Conservation (phyloP, 2,888 invertebrate genomes). For the Zeuzera pyrina region DNA sequence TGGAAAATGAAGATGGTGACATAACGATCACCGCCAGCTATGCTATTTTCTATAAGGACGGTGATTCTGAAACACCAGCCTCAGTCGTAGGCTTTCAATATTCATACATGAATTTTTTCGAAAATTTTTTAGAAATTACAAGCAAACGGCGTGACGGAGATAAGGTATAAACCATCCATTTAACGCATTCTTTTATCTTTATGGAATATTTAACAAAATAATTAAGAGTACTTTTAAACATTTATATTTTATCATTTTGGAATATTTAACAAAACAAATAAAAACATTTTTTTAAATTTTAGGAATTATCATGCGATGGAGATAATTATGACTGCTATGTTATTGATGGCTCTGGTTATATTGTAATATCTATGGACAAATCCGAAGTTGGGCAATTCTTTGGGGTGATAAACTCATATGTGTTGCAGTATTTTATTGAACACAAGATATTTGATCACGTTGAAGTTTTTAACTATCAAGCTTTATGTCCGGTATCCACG, state of each 20-base stretch:
- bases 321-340: slow-evolving; percentile 85
- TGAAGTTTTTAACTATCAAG: slow-evolving; percentile 89
- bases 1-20: slow-evolving; percentile 57
- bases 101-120: slow-evolving; percentile 78
- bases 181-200: slow-evolving; percentile 1
- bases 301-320: slow-evolving; percentile 60
- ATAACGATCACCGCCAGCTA: slow-evolving; percentile 85
- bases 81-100: slow-evolving; percentile 93
- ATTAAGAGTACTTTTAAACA: background rate
- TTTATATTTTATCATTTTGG: background rate
- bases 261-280: background rate
- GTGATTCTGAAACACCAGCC: slow-evolving; percentile 83
- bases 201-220: background rate
- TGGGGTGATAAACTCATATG: slow-evolving; percentile 84
- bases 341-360: slow-evolving; percentile 93
- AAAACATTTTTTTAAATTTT: slow-evolving; percentile 10
- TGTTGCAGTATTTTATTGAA: slow-evolving; percentile 83
- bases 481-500: slow-evolving; percentile 72
- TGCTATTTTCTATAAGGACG: slow-evolving; percentile 87
- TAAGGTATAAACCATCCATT: slow-evolving; percentile 25
- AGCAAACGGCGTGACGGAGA: slow-evolving; percentile 25
- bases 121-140: slow-evolving; percentile 79
- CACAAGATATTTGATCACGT: slow-evolving; percentile 82
- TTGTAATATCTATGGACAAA: slow-evolving; percentile 79
- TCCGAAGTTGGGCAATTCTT: slow-evolving; percentile 87